Base-by-base conservation (phyloP, 2,113 vertebrate genomes). In the Polyodon spathula region DNA sequence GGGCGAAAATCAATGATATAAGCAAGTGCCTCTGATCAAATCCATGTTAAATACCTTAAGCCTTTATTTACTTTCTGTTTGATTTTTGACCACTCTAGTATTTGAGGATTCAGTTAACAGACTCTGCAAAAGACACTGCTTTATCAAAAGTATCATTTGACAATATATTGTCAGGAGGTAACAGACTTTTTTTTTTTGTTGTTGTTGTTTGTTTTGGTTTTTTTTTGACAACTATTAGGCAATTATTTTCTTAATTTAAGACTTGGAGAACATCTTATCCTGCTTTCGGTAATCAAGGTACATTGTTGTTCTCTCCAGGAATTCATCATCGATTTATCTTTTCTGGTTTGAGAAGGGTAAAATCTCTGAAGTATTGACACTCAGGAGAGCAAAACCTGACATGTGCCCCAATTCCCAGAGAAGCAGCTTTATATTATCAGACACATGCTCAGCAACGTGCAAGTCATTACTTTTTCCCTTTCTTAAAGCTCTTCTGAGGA, bases 311-410 rank as follows among this genome's bases (percentile, higher is more conserved):
- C 83, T 83, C 81, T 83, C 76, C 77, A 61, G 16, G 72, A 76
- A 75, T 78, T 75, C 76, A 81, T 86, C 83, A 78, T 88, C 83
- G 81, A 84, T 88, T 84, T 79, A 83, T 85, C 74, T 85, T 79
- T 76, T 81, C 78, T 71, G 73, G 72, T 76, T 67, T 74, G 73
- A 75, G 70, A 66, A 67, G 66, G 68, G 61, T 71, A 60, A 56
- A 70, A 61, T 78, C 78, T 78, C 78, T 11, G 68, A 72, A 79
- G 78, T 75, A 79, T 80, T 81, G 71, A 68, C 62, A 73, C 83
- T 82, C 82, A 81, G 67, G 78, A 81, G 78, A 83, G 70, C 71
- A 66, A 65, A 82, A 71, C 73, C 82, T 82, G 81, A 81, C 81
- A 82, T 70, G 63, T 79, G 71, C 76, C 80, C 78, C 83, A 84